Evolutionary conservation across 2,113 vertebrate species (phyloP).

Genomic region (Cephalopholis sonnerati): DNA sequence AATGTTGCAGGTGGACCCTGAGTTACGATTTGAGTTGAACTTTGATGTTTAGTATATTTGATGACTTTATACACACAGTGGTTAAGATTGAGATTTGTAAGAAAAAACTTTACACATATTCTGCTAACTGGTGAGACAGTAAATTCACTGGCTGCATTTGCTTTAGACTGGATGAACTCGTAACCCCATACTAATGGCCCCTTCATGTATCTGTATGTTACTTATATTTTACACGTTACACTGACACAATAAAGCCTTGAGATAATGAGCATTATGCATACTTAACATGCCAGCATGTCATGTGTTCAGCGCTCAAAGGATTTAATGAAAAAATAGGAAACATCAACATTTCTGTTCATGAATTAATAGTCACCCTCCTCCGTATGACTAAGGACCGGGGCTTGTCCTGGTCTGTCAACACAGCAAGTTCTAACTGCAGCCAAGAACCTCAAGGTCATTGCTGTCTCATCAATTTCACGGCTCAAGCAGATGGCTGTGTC

Average conservation of each 20-base stretch:
- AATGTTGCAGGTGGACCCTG: no score
- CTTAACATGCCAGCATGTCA: constrained; percentile 13
- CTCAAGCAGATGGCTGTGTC: constrained; percentile 64
- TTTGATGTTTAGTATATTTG: neutral
- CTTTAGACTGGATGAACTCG: neutral
- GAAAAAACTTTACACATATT: neutral
- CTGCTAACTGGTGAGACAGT: neutral
- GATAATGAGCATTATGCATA: neutral
- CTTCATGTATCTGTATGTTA: neutral
- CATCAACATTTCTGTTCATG: constrained; percentile 33
- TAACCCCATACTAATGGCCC: no score
- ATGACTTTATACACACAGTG: neutral
- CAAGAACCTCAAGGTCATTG: constrained; percentile 58
- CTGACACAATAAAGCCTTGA: neutral
- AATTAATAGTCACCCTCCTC: constrained; percentile 47
- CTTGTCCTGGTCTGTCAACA: constrained; percentile 38
- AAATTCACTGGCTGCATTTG: neutral
- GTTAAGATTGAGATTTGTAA: neutral
- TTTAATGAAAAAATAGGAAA: neutral
- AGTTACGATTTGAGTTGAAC: no score
- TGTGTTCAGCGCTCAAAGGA: constrained; percentile 9
- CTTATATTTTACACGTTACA: neutral
- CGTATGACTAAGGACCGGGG: constrained; percentile 17
- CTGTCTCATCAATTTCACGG: constrained; percentile 57
- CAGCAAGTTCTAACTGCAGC: constrained; percentile 26